Evolutionary conservation across 2,797 vertebrate genomes (phyloP).

Genomic region (Acanthornis magna): DNA sequence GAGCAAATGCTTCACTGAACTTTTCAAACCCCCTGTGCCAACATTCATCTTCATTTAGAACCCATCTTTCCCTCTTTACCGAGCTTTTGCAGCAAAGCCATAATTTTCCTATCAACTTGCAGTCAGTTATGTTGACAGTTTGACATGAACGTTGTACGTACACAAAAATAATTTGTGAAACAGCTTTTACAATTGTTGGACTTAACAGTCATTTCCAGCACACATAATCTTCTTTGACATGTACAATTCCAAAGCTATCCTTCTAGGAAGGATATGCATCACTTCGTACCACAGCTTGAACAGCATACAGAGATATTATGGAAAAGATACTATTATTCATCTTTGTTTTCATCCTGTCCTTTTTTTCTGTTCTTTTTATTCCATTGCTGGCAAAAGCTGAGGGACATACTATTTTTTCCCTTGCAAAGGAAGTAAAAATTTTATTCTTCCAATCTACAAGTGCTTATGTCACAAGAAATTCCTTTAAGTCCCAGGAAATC

Average conservation of each 20-base stretch:
- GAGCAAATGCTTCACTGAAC: slow-evolving; percentile 18
- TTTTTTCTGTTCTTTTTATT: neutral
- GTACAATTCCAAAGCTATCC: neutral
- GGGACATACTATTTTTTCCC: neutral
- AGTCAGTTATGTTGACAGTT: neutral
- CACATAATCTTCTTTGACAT: neutral
- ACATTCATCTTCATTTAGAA: slow-evolving; percentile 60
- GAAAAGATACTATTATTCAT: neutral
- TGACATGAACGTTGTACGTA: neutral
- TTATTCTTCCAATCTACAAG: neutral
- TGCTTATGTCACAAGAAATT: neutral
- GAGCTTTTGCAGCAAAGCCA: slow-evolving; percentile 15
- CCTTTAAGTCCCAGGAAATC: neutral
- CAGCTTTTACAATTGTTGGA: slow-evolving; percentile 9
- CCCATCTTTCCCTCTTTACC: slow-evolving; percentile 27
- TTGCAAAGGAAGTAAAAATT: neutral
- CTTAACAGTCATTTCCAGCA: neutral
- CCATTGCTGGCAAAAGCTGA: neutral
- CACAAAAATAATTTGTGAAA: slow-evolving; percentile 54
- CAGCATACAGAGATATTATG: neutral
- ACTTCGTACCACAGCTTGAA: neutral
- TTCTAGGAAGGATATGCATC: neutral
- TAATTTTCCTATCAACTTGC: slow-evolving; percentile 45
- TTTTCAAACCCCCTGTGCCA: slow-evolving; percentile 19
- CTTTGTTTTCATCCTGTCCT: neutral